A percentile compares a stretch with the other conserved stretches of the same genome.
These are phyloP conservation scores for Apocrypta bakeri DNA, from an alignment of 1,140 invertebrate genomes.

Conservation along the genomic window DNA sequence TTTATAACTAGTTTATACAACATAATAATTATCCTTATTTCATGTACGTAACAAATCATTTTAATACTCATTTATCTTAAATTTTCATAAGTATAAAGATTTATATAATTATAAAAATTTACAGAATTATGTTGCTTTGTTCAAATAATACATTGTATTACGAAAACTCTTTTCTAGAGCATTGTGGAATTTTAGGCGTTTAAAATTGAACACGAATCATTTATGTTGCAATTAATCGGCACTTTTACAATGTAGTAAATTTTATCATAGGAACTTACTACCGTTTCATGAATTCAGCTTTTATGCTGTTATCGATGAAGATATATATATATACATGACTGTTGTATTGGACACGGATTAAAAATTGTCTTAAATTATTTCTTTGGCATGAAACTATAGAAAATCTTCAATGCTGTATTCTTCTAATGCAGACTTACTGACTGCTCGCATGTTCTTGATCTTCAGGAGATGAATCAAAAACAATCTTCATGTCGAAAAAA, in stretches of 20 bases:
- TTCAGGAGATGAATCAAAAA: constrained; percentile 41
- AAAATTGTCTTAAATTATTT: background rate
- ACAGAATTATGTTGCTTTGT: background rate
- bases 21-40: background rate
- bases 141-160: background rate
- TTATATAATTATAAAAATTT: background rate
- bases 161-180: background rate
- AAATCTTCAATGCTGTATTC: constrained; percentile 42
- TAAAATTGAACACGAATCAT: background rate
- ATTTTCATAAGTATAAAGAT: background rate
- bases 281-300: constrained; percentile 48
- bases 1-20: background rate
- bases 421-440: background rate
- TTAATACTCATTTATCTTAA: background rate
- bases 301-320: constrained; percentile 32
- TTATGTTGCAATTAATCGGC: constrained; percentile 12
- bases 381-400: background rate
- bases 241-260: constrained; percentile 35
- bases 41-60: background rate
- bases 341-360: background rate
- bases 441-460: constrained; percentile 9
- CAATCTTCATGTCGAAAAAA: constrained; percentile 11
- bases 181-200: background rate
- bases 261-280: constrained; percentile 54
- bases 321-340: constrained; percentile 33